Evolutionary conservation across 2,113 vertebrate species (phyloP), one percentile per base, ranked within the genome.

Genomic region (Phrynocephalus versicolor): DNA sequence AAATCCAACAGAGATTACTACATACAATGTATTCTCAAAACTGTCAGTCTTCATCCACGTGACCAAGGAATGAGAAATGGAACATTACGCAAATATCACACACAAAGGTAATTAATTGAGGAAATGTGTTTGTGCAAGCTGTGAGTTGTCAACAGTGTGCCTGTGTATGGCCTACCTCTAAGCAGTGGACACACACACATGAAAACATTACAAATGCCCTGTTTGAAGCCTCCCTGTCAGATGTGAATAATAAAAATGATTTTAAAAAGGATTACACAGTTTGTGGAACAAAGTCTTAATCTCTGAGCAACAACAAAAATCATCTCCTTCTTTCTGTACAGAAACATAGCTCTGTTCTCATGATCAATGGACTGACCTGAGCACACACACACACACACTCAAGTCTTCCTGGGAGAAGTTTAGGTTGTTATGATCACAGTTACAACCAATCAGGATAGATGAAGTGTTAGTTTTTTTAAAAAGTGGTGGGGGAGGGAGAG

Each of bases 51-150:
- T 64, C 37, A 37, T 41, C 6, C 25, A 79, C 9, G 70, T 81
- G 70, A 65, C 78, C 84, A 80, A 37, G 16, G n/a, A 81, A 41
- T 55, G 78, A 86, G 77, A 86, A 80, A 81, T 12, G 73, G 15
- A 51, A 70, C 78, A 81, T 74, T 86, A 79, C 60, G 78, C 78
- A 80, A 80, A 81, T 77, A 84, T 80, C 88, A 85, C 86, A 88
- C 87, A 94, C 86, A 93, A 91, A 92, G 85, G 82, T 94, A 93
- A 94, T 93, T 92, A 93, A 94, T 85, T n/a, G 88, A 91, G 51
- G 86, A 94, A 94, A 91, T 93, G 92, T 90, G 93, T 79, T 82
- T 90, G 84, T 41, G 87, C 90, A 95, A 94, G 92, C 91, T 87
- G 79, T 35, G 88, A 89, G 88, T 93, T 76, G 85, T 93, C 91